Evolutionary conservation across 2,797 vertebrate genomes (phyloP), one percentile per base, ranked within the genome.

Genomic region (Xenentodon cancila): DNA sequence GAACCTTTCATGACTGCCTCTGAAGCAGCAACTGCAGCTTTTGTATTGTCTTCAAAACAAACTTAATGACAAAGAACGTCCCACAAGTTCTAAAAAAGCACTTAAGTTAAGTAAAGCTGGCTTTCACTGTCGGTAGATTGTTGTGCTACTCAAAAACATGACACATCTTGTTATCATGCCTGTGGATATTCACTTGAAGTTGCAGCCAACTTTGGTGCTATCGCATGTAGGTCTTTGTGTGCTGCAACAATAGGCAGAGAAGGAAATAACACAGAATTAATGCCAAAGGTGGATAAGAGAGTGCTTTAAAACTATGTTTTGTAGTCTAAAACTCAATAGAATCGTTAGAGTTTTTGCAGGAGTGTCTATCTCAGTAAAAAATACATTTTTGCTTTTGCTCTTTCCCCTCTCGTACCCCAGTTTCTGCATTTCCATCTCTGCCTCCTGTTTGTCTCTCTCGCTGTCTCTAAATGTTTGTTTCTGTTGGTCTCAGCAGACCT

Each of bases 401-500:
- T 45, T 49, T 59, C 62, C 34, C 27, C 15, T 54, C n/a, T 25
- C 21, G 6, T 52, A 19, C 47, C 53, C 16, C 32, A 16, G 0
- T 46, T 11, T 37, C 34, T 37, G 34, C 34, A 11, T 13, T 37
- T 37, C 34, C 12, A 37, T 37, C 34, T 71, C 60, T 34, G 13
- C 44, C 44, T 21, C 37, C 22, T 43, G 25, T 60, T 46, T 53
- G 4, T 40, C 45, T 47, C 7, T 20, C 9, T 47, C 19, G 18
- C 45, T 20, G n/a, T 11, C 18, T 20, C n/a, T 25, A 61, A 21
- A 59, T 49, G 59, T 70, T 81, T 83, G 73, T 66, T 81, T 85
- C 73, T 88, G 87, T 59, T 21, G 22, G 63, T 81, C 87, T 90
- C 84, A 88, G 89, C 87, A 89, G 79, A 80, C 81, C 84, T 88